Evolutionary conservation across 1,140 invertebrate genomes (phyloP).

Genomic region (Brachionus koreanus): DNA sequence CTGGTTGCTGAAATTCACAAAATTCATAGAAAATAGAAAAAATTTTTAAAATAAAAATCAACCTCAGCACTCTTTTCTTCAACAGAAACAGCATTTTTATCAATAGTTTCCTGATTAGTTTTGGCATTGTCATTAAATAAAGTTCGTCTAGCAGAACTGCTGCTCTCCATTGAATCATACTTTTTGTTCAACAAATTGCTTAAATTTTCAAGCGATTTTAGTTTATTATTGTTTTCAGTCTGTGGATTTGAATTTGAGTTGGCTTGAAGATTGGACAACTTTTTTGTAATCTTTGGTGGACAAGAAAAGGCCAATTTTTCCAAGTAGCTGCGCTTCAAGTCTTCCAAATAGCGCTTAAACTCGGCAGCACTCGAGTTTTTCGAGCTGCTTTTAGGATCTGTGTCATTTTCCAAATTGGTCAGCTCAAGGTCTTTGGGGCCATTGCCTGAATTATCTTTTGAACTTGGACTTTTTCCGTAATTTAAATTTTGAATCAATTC

Average conservation of each 20-base stretch:
- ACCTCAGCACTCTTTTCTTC: background rate
- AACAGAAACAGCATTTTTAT: background rate
- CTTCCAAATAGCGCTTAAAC: slow-evolving; percentile 13
- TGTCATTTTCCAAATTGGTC: background rate
- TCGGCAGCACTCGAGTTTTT: background rate
- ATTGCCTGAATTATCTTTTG: background rate
- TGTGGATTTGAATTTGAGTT: background rate
- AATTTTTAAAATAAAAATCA: background rate
- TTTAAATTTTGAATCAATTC: slow-evolving; percentile 10
- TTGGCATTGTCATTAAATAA: background rate
- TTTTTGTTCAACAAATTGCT: slow-evolving; percentile 10
- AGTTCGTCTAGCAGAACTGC: background rate
- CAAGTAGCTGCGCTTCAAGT: background rate
- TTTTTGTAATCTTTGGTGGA: slow-evolving; percentile 8
- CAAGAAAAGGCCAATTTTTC: slow-evolving; percentile 20
- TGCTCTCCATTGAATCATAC: background rate
- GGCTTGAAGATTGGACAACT: background rate
- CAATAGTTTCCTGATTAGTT: background rate
- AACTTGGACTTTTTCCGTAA: background rate
- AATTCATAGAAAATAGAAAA: background rate
- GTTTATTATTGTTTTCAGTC: background rate
- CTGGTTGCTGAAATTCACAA: background rate
- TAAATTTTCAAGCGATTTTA: slow-evolving; percentile 26
- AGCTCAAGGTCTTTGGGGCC: background rate
- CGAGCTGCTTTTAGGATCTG: background rate